These are phyloP conservation scores for Orthonevra nobilis DNA, from an alignment of 2,888 invertebrate species.

Conservation along the genomic window DNA sequence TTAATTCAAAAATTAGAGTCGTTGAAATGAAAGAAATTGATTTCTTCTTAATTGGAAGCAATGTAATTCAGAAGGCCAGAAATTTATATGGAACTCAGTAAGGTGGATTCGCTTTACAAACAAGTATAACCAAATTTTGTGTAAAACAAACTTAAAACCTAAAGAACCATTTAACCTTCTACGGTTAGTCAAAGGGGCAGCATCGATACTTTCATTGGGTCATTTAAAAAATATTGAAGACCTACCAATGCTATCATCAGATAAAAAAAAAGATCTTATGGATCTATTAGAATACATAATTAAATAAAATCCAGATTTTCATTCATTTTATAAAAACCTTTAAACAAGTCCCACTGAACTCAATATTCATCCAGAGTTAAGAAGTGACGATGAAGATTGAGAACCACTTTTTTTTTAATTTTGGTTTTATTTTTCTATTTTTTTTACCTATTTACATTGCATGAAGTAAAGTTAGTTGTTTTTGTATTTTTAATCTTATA, in stretches of 20 bases:
- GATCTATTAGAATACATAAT: slow-evolving; percentile 20
- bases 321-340: slow-evolving; percentile 43
- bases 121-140: slow-evolving; percentile 12
- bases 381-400: too few relatives aligned
- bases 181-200: too few relatives aligned
- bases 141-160: slow-evolving; percentile 36
- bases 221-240: slow-evolving; percentile 29
- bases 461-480: too few relatives aligned
- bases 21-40: slow-evolving; percentile 4
- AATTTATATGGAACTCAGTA: slow-evolving; percentile 10
- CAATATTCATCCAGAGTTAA: slow-evolving; percentile 42
- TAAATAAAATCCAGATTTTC: slow-evolving; percentile 48
- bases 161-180: slow-evolving; percentile 34
- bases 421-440: too few relatives aligned
- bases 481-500: too few relatives aligned
- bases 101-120: slow-evolving; percentile 47
- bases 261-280: slow-evolving; percentile 5
- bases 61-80: slow-evolving; percentile 8
- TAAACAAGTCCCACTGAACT: slow-evolving; percentile 25
- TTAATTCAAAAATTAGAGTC: slow-evolving; percentile 2
- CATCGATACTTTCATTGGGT: background rate
- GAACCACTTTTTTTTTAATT: too few relatives aligned
- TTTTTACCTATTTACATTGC: too few relatives aligned
- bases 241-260: slow-evolving; percentile 21
- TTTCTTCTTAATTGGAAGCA: slow-evolving; percentile 12